Conservation (phyloP, 2,888 invertebrate species). For the Rhogogaster chlorosoma region DNA sequence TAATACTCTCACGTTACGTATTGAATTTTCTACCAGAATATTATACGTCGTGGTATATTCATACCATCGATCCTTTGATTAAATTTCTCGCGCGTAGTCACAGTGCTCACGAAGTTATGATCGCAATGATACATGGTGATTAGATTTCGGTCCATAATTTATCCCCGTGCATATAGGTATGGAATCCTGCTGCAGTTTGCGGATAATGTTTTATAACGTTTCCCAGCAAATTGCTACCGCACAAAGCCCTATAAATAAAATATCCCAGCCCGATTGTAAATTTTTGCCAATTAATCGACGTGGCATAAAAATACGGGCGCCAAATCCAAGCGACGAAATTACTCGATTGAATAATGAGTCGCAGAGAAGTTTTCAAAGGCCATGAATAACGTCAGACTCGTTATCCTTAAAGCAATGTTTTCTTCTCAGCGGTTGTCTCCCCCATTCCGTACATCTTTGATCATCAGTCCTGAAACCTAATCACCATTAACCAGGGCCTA, state of each 20-base stretch:
- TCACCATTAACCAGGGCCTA: not conserved
- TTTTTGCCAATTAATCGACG: slow-evolving; percentile 19
- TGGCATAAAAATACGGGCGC: not conserved
- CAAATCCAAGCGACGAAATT: not conserved
- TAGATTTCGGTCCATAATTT: slow-evolving; percentile 1
- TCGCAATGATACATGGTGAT: not conserved
- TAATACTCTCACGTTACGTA: not conserved
- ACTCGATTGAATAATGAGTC: slow-evolving; percentile 11
- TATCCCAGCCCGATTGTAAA: not conserved
- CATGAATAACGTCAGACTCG: not conserved
- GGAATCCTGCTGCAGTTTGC: not conserved
- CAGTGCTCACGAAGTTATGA: not conserved
- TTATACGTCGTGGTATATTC: not conserved
- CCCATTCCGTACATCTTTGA: not conserved
- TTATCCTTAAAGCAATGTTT: not conserved
- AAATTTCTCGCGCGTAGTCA: not conserved
- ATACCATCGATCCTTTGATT: not conserved
- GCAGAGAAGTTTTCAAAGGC: not conserved
- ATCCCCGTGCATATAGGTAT: not conserved
- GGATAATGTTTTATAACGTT: not conserved
- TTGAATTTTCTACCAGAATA: not conserved
- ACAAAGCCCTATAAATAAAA: not conserved
- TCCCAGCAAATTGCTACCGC: not conserved
- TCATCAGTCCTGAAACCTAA: not conserved
- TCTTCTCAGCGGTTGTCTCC: not conserved